Percentiles rank a stretch among this genome's conserved stretches.
Conservation (phyloP, 1,140 invertebrate genomes). For the Meloidogyne exigua region DNA sequence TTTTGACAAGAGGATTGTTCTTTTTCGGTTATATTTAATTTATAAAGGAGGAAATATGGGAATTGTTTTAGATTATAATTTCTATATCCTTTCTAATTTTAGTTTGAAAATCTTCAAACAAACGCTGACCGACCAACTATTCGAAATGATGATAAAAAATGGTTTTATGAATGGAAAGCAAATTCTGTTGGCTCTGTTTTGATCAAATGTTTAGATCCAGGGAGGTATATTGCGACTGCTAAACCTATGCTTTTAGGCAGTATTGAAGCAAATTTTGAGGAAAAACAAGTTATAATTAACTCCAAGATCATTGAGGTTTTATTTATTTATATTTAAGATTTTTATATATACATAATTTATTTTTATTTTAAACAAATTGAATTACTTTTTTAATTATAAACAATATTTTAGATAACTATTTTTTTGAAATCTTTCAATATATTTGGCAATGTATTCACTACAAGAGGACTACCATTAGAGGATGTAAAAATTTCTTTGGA, state of each 20-base stretch:
- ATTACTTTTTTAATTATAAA: too few relatives aligned
- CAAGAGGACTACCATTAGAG: not conserved
- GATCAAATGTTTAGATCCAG: conserved; percentile 35
- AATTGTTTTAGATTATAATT: too few relatives aligned
- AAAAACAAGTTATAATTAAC: not conserved
- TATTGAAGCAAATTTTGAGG: not conserved
- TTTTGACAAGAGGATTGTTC: too few relatives aligned
- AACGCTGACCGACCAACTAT: conserved; percentile 43
- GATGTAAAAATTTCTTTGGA: not conserved
- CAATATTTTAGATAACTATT: not conserved
- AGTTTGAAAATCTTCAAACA: conserved; percentile 38
- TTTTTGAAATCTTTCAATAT: not conserved
- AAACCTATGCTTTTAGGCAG: conserved; percentile 66
- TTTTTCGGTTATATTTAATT: too few relatives aligned
- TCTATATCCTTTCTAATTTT: too few relatives aligned
- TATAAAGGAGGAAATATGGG: too few relatives aligned
- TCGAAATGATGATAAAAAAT: conserved; percentile 58
- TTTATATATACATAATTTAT: too few relatives aligned
- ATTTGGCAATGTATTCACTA: not conserved
- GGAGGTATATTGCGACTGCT: conserved; percentile 14
- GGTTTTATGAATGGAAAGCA: conserved; percentile 76
- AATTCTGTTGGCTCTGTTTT: conserved; percentile 70
- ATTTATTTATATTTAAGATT: not conserved
- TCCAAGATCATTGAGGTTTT: conserved; percentile 58
- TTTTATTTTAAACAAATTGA: too few relatives aligned